These are phyloP conservation scores for Hippolais icterina DNA, from an alignment of 2,113 vertebrate genomes.

Conservation along the genomic window DNA sequence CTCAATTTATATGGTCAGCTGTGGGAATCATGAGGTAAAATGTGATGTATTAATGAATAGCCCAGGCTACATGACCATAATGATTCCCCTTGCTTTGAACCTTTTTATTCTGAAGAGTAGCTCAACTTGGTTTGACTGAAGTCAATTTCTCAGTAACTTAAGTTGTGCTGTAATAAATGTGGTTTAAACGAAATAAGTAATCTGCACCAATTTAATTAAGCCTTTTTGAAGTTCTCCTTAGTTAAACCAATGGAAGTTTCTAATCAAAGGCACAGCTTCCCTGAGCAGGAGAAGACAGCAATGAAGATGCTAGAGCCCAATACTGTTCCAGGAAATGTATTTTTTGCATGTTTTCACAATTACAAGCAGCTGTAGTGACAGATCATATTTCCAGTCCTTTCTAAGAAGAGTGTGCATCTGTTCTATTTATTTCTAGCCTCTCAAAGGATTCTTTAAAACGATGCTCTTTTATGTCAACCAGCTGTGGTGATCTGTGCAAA, in stretches of 20 bases:
- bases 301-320: not conserved
- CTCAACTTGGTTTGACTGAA: not conserved
- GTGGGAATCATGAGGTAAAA: not conserved
- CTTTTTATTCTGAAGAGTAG: not conserved
- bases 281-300: not conserved
- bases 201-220: not conserved
- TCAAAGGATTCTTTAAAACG: not conserved
- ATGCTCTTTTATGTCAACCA: conserved; percentile 24
- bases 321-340: not conserved
- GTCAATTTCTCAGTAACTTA: not conserved
- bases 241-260: not conserved
- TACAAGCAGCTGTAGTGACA: not conserved
- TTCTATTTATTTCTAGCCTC: conserved; percentile 25
- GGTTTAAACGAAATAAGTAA: not conserved
- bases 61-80: not conserved
- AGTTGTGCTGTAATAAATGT: not conserved
- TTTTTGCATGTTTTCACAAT: not conserved
- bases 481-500: not conserved
- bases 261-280: not conserved
- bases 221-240: not conserved
- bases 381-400: not conserved
- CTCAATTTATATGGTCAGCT: not conserved
- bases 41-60: not conserved
- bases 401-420: conserved; percentile 30
- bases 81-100: not conserved